Conservation (phyloP, 2,888 invertebrate genomes). For the Cosmopolites sordidus region DNA sequence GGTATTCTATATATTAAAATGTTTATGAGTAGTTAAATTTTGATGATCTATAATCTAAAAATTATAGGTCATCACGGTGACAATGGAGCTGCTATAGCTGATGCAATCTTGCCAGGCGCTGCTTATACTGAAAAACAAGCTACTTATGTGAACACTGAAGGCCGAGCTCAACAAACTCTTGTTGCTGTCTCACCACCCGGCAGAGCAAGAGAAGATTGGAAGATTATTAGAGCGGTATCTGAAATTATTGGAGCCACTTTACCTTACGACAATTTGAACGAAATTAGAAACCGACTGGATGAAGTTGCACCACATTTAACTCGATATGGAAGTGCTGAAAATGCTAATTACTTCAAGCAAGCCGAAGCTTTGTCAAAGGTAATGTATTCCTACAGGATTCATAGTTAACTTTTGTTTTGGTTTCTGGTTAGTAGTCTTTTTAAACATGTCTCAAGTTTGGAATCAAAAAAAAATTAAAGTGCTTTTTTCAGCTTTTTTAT, state of each 20-base stretch:
- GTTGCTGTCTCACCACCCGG: constrained; percentile 89
- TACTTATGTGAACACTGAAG: constrained; percentile 98
- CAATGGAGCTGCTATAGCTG: constrained; percentile 85
- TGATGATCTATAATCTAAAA: constrained; percentile 1
- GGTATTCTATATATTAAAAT: constrained; percentile 49
- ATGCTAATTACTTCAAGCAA: constrained; percentile 78
- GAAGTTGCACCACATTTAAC: constrained; percentile 87
- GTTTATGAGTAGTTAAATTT: neutral
- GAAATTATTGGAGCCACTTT: constrained; percentile 67
- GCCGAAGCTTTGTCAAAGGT: constrained; percentile 70
- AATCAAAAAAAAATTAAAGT: too few species aligned
- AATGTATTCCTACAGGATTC: constrained; percentile 28
- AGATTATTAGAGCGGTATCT: constrained; percentile 92
- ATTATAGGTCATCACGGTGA: constrained; percentile 88
- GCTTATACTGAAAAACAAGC: constrained; percentile 98
- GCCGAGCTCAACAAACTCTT: constrained; percentile 87
- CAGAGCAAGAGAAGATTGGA: constrained; percentile 95
- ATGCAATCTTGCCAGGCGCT: constrained; percentile 89
- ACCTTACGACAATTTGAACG: constrained; percentile 83
- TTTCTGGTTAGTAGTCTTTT: too few species aligned
- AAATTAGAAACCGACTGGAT: constrained; percentile 74
- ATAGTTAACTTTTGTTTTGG: too few species aligned
- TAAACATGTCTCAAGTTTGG: too few species aligned
- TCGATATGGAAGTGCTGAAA: constrained; percentile 77
- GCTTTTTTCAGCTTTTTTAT: too few species aligned